Base-by-base conservation (phyloP, 2,113 vertebrate genomes). In the Salvelinus alpinus region DNA sequence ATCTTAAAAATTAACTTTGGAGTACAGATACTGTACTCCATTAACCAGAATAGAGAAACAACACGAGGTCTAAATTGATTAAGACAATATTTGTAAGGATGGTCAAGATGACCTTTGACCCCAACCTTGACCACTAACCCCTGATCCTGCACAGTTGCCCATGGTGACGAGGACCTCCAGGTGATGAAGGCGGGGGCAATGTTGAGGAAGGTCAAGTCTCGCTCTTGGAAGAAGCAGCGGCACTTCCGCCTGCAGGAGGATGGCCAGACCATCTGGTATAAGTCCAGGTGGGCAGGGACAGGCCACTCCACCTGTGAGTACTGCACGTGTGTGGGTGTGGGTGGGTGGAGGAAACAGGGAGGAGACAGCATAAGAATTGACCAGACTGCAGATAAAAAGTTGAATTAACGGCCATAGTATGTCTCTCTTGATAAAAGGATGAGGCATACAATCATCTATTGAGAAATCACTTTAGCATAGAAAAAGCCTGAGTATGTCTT, bases 131-230 rank as follows among this genome's bases (percentile, higher is more conserved):
- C 13, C 13, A 27, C 60, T 38, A 29, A 31, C 27, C 22, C 13
- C 64, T 20, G 14, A n/a, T 29, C 38, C 20, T 68, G 18, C 3
- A 2, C 88, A 99, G 97, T 92, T 76, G 82, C 95, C 65, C 92
- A 91, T 73, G 80, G 92, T 75, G 94, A 95, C 78, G 90, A 93
- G n/a, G 87, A 94, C 0, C 78, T 99, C 84, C 86, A 92, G 82
- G 87, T 91, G 75, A 97, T 99, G 97, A 95, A 96, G 83, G 88
- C 91, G 14, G 97, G 96, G 29, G 94, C 88, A 0, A 77, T 94
- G 85, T 91, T 99, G 91, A 94, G 96, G 73, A 99, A 99, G 87
- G 95, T 98, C 74, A 98, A 96, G 80, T 96, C 97, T 77, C 94
- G 93, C 71, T 94, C 78, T 57, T 99, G 96, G 96, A 98, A 96